Percentiles rank a stretch among this genome's conserved stretches.
These are phyloP conservation scores for rat (Rattus norvegicus) DNA, from an alignment of 2,113 vertebrate species.

Conservation along the genomic window DNA sequence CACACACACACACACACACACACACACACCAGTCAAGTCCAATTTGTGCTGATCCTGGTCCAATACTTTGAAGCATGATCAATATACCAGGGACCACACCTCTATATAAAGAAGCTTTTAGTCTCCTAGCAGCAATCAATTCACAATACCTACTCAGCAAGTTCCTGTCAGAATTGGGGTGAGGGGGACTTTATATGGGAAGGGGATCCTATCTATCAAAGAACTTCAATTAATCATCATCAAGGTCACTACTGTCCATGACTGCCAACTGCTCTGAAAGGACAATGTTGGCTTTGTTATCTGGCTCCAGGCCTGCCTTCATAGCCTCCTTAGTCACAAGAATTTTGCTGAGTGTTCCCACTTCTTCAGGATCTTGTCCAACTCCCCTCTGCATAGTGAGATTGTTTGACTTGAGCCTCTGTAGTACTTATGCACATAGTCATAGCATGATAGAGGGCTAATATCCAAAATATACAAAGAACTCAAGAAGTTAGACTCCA, in stretches of 20 bases:
- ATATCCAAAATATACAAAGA: no score
- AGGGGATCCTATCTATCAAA: neutral
- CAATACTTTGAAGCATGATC: neutral
- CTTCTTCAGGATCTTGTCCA: slow-evolving; percentile 82
- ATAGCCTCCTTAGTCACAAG: slow-evolving; percentile 89
- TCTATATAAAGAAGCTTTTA: neutral
- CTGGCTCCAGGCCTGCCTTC: slow-evolving; percentile 89
- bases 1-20: no score
- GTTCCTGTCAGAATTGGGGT: neutral
- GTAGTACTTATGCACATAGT: neutral
- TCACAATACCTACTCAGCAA: neutral
- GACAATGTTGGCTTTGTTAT: slow-evolving; percentile 82
- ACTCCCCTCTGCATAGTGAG: neutral
- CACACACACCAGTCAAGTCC: neutral
- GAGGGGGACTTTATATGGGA: slow-evolving; percentile 38
- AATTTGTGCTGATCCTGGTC: neutral
- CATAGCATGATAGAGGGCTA: no score
- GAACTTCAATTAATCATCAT: slow-evolving; percentile 84
- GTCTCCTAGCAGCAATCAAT: neutral
- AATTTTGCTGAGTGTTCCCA: slow-evolving; percentile 51
- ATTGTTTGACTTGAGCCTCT: neutral
- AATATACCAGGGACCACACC: neutral
- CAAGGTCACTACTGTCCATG: slow-evolving; percentile 79
- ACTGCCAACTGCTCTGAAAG: slow-evolving; percentile 87
- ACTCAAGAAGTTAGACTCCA: no score